Base-by-base conservation (phyloP, 2,888 invertebrate genomes). In the Microctonus aethiopoides region DNA sequence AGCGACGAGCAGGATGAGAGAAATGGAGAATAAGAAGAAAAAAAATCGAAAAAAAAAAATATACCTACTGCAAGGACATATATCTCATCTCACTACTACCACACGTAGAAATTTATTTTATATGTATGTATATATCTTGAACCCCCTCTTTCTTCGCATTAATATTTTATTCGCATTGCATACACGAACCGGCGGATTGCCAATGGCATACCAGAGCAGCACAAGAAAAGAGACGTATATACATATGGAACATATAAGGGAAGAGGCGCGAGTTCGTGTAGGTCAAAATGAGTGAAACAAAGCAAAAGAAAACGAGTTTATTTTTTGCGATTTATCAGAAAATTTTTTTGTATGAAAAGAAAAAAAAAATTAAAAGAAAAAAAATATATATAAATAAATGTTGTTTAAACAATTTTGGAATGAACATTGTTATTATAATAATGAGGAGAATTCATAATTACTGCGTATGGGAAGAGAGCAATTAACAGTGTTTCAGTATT, bases 151-250 rank as follows among this genome's bases (percentile, higher is more conserved):
- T n/a, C n/a, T 59, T 73, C 74, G 79, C 82, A 82, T 85, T 82
- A 84, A 84, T 84, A 84, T 84, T 85, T 85, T 78, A 83, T 77
- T 77, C 79, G 77, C 79, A 79, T 79, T 76, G 79, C 79, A 77
- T 76, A 76, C 78, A 74, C 78, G 68, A 67, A 74, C 75, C 76
- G 75, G 77, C 77, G 81, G 79, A 83, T 81, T 80, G 78, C 78
- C 82, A 80, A 80, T 80, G 80, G 78, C 76, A 76, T 75, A 74
- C 72, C 72, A 54, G 32, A 61, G 41, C 29, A 67, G 41, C 32
- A 13, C 54, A 16, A 41, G 16, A 22, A 63, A 39, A 66, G 32
- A 34, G 64, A 67, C 51, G 16, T 46, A 16, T 7, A 46, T 16
- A 7, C 16, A 46, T 46, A n/a, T 46, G 46, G 46, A 46, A n/a